Evolutionary conservation across 2,888 invertebrate genomes (phyloP).

Genomic region (Rhabditoides inermis): DNA sequence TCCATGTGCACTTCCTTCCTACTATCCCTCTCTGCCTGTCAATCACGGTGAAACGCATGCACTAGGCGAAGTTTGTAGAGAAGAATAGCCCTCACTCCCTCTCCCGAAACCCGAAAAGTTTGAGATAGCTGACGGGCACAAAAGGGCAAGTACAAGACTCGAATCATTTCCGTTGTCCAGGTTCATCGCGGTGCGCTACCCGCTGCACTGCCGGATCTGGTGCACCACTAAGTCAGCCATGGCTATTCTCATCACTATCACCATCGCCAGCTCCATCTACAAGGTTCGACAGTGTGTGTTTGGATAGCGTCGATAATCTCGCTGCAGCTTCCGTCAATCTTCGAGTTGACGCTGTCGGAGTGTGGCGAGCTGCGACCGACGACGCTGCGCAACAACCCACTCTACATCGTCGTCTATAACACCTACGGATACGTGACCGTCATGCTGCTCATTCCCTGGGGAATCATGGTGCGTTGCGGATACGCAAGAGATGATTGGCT

Average conservation of each 20-base stretch:
- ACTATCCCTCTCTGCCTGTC: too few species aligned
- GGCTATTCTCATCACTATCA: constrained; percentile 30
- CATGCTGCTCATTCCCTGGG: constrained; percentile 40
- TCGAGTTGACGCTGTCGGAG: constrained; percentile 38
- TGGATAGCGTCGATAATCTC: background rate
- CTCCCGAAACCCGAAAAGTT: too few species aligned
- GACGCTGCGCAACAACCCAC: constrained; percentile 24
- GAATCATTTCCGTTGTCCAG: too few species aligned
- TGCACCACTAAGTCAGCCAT: constrained; percentile 34
- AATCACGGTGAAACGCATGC: too few species aligned
- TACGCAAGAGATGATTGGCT: too few species aligned
- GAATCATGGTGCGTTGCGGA: too few species aligned
- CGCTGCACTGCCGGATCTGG: constrained; percentile 42
- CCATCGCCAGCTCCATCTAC: constrained; percentile 33
- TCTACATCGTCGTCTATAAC: constrained; percentile 39
- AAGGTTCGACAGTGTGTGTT: constrained; percentile 15
- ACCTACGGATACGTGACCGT: constrained; percentile 40
- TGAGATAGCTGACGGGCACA: too few species aligned
- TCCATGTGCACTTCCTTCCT: too few species aligned
- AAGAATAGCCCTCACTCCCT: too few species aligned
- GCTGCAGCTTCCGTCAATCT: constrained; percentile 33
- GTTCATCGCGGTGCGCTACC: constrained; percentile 44
- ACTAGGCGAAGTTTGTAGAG: too few species aligned
- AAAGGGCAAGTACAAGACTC: too few species aligned
- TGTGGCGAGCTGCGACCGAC: constrained; percentile 35